A percentile compares a stretch with the other conserved stretches of the same genome.
These are phyloP conservation scores for Drosophila robusta DNA, from an alignment of 2,888 invertebrate species.

Conservation along the genomic window DNA sequence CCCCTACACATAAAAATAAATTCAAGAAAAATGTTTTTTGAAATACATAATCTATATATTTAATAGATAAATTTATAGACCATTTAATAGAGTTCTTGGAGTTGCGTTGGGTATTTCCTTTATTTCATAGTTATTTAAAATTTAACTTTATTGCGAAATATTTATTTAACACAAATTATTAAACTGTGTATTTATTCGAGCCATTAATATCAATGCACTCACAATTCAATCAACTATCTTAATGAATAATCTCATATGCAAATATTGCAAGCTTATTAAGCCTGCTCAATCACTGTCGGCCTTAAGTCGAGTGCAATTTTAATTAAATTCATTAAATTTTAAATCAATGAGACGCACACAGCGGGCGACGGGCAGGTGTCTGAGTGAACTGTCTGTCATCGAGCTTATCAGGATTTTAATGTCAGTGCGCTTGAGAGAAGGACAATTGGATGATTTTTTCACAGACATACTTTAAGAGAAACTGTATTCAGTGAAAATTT, in stretches of 20 bases:
- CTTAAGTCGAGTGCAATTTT: constrained; percentile 17
- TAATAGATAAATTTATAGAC: too few species aligned
- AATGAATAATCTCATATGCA: constrained; percentile 1
- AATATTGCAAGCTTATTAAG: constrained; percentile 3
- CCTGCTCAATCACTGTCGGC: constrained; percentile 26
- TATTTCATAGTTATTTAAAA: too few species aligned
- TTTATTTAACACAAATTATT: not conserved
- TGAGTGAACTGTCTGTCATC: constrained; percentile 17
- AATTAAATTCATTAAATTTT: constrained; percentile 46
- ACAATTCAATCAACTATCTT: constrained; percentile 5
- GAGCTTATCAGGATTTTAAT: constrained; percentile 53
- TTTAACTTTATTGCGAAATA: not conserved
- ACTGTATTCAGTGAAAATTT: too few species aligned
- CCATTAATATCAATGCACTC: not conserved
- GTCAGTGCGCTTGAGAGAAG: constrained; percentile 19
- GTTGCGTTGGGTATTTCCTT: too few species aligned
- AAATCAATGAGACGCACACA: constrained; percentile 18
- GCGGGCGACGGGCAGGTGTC: not conserved
- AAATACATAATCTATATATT: too few species aligned
- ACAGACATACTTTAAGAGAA: too few species aligned
- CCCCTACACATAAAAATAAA: not conserved
- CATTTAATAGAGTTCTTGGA: too few species aligned
- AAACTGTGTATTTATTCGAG: not conserved
- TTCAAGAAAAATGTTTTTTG: too few species aligned
- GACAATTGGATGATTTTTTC: too few species aligned